A percentile compares a stretch with the other conserved stretches of the same genome.
Evolutionary conservation across 2,113 vertebrate species (phyloP).

Genomic region (Rafetus swinhoei): DNA sequence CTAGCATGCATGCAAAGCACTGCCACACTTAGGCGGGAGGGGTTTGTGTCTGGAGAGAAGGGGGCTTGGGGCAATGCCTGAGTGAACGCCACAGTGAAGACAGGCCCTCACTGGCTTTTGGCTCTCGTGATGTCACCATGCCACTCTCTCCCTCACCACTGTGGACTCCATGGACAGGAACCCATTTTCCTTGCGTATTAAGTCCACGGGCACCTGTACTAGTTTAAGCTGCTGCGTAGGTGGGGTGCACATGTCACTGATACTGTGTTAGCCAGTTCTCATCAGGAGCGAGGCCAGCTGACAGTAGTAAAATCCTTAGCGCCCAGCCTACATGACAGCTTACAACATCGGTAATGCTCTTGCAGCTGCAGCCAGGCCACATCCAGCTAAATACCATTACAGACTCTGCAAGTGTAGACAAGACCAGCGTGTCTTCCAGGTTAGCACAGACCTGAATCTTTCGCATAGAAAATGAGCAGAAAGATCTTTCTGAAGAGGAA

Average conservation of each 20-base stretch:
- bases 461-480: neutral
- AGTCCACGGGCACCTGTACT: neutral
- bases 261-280: neutral
- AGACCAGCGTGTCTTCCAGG: neutral
- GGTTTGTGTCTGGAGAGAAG: neutral
- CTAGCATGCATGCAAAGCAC: neutral
- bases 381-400: neutral
- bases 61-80: neutral
- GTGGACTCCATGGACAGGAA: neutral
- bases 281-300: neutral
- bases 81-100: neutral
- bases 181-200: neutral
- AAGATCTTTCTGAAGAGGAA: neutral
- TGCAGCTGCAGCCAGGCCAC: neutral
- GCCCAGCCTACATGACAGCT: neutral
- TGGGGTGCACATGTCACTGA: neutral
- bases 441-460: neutral
- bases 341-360: neutral
- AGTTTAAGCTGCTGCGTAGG: neutral
- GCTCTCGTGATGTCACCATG: neutral
- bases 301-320: neutral
- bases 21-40: too few relatives aligned
- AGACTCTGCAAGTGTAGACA: neutral
- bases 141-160: neutral
- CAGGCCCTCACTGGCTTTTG: neutral